Conservation (phyloP, 1,140 invertebrate species). For the Drosophila hydei region DNA sequence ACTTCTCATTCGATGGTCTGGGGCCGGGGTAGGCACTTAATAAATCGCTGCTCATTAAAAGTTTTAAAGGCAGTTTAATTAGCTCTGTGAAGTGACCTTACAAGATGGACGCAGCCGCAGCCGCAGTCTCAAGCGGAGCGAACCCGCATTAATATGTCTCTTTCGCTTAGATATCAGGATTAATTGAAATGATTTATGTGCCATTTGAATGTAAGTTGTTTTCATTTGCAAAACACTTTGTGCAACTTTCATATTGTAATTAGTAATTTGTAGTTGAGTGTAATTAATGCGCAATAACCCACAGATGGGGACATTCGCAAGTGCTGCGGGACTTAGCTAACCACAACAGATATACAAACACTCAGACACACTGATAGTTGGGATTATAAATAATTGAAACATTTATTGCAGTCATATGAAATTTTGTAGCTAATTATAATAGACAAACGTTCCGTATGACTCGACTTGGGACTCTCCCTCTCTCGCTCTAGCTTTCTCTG, state of each 20-base stretch:
- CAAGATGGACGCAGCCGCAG: constrained; percentile 9
- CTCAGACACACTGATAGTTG: constrained; percentile 9
- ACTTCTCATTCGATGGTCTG: not conserved
- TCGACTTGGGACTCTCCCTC: not conserved
- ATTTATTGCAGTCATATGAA: constrained; percentile 80
- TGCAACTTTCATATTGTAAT: constrained; percentile 55
- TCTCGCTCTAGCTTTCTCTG: constrained; percentile 18
- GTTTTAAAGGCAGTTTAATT: constrained; percentile 69
- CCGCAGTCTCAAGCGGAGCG: not conserved
- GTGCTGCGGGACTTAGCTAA: constrained; percentile 35
- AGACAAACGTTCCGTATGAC: constrained; percentile 44
- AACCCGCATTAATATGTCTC: constrained; percentile 5
- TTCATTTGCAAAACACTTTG: constrained; percentile 35
- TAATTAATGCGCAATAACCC: constrained; percentile 68
- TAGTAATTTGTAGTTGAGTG: constrained; percentile 56
- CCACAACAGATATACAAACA: constrained; percentile 7
- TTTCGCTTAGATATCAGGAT: constrained; percentile 22
- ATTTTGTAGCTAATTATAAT: constrained; percentile 79
- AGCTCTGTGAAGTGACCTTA: constrained; percentile 51
- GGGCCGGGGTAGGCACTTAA: constrained; percentile 41
- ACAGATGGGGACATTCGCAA: constrained; percentile 1
- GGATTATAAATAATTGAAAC: constrained; percentile 80
- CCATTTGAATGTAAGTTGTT: constrained; percentile 34
- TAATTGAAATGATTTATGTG: constrained; percentile 72
- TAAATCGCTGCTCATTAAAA: constrained; percentile 73